Evolutionary conservation across 2,888 invertebrate genomes (phyloP).

Genomic region (Lithophane leautieri): DNA sequence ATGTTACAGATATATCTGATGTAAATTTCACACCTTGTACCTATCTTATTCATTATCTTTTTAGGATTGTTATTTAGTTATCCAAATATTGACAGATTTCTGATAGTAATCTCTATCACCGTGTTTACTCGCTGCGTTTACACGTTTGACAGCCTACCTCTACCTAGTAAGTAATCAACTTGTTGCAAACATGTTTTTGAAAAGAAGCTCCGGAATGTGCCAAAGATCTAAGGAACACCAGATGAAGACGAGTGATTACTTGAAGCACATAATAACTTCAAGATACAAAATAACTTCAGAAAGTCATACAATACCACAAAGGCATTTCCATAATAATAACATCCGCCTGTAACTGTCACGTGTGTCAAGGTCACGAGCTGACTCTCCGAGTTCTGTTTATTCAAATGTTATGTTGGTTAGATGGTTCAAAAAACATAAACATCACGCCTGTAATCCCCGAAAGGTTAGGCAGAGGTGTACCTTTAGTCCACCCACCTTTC

Average conservation of each 20-base stretch:
- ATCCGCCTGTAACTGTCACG: too few species aligned
- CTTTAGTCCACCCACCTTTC: background rate
- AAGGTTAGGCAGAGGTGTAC: too few species aligned
- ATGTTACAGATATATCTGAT: conserved; percentile 8
- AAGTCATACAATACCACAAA: background rate
- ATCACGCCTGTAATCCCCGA: background rate
- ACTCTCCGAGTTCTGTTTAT: background rate
- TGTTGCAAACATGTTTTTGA: background rate
- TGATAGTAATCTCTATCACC: conserved; percentile 3
- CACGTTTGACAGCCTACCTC: conserved; percentile 3
- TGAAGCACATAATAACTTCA: background rate
- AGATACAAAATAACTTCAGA: conserved; percentile 4
- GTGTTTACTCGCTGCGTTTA: background rate
- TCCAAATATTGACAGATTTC: conserved; percentile 29
- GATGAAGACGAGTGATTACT: background rate
- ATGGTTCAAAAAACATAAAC: background rate
- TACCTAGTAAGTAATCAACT: background rate
- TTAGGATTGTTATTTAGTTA: conserved; percentile 17
- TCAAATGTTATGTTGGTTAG: background rate
- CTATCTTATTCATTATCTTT: background rate
- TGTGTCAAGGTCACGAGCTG: background rate
- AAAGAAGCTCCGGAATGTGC: background rate
- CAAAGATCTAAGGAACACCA: background rate
- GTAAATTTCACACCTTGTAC: conserved; percentile 18
- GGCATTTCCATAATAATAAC: background rate